These are phyloP conservation scores for Biston stratarius DNA, from an alignment of 2,888 invertebrate species.

Conservation along the genomic window DNA sequence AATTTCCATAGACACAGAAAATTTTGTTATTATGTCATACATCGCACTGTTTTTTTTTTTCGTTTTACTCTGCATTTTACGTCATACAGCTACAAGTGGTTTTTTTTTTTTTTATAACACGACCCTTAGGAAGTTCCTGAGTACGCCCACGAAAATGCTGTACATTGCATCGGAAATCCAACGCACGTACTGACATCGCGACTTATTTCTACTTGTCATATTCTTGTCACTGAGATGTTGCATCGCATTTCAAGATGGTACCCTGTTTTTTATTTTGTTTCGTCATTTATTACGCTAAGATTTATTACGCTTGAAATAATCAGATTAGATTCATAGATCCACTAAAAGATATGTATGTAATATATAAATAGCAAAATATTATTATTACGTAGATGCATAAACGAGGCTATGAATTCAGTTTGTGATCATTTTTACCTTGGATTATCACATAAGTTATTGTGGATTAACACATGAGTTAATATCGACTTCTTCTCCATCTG, in stretches of 20 bases:
- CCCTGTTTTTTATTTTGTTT: constrained; percentile 48
- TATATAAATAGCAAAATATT: background rate
- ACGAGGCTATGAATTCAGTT: too few species aligned
- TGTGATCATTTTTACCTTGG: too few species aligned
- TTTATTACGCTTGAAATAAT: constrained; percentile 53
- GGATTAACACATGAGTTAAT: too few species aligned
- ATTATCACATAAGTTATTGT: too few species aligned
- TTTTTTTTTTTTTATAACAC: too few species aligned
- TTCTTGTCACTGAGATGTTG: constrained; percentile 66
- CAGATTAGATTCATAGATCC: constrained; percentile 42
- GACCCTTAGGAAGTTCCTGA: constrained; percentile 13
- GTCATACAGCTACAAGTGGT: too few species aligned
- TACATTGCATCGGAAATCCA: constrained; percentile 47
- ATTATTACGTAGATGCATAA: background rate
- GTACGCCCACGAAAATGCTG: constrained; percentile 43
- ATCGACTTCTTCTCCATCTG: too few species aligned
- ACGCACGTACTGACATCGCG: constrained; percentile 50
- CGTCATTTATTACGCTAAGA: constrained; percentile 57
- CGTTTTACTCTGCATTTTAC: too few species aligned
- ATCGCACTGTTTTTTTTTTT: too few species aligned
- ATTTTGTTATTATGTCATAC: too few species aligned
- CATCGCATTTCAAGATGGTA: constrained; percentile 52
- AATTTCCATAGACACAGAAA: too few species aligned
- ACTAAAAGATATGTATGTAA: background rate
- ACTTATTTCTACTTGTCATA: constrained; percentile 68